phyloP scores from a whole-genome alignment of 1,140 invertebrate genomes.

The Tigriopus japonicus region DNA sequence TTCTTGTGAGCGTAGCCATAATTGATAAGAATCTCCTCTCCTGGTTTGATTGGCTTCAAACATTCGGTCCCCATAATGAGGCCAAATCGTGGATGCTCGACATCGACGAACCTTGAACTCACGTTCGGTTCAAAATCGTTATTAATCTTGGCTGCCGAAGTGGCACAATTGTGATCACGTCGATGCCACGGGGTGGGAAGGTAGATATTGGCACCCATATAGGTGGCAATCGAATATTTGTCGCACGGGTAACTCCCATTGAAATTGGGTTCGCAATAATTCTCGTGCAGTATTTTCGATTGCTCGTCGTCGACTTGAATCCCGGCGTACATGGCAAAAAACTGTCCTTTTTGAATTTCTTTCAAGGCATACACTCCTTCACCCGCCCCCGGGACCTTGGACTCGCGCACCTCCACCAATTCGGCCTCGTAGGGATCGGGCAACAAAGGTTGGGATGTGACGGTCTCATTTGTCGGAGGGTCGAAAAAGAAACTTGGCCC shows the following conservation, averaged over 20 bases:
- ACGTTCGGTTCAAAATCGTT: constrained; percentile 5
- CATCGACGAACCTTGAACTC: constrained; percentile 2
- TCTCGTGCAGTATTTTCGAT: background rate
- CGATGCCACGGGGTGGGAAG: background rate
- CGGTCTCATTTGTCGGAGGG: too few species aligned
- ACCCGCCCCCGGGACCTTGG: background rate
- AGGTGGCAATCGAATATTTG: constrained; percentile 4
- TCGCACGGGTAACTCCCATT: background rate
- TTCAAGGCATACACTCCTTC: constrained; percentile 1
- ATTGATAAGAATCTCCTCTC: constrained; percentile 8
- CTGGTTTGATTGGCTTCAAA: background rate
- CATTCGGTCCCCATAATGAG: background rate
- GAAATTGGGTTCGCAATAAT: background rate
- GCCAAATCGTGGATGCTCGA: constrained; percentile 5
- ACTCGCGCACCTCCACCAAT: background rate
- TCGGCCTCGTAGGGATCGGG: constrained; percentile 6
- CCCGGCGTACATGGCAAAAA: constrained; percentile 11
- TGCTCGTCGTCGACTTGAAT: background rate
- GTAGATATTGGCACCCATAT: constrained; percentile 3
- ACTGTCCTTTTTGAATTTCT: background rate
- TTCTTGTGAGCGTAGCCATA: constrained; percentile 8
- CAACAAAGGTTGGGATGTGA: background rate
- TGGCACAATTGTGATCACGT: background rate
- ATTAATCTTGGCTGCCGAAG: constrained; percentile 2
- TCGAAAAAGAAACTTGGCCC: too few species aligned